Percentiles rank a stretch among this genome's conserved stretches.
phyloP scores from a whole-genome alignment of 1,140 invertebrate species.

The Rhopalosiphum maidis region DNA sequence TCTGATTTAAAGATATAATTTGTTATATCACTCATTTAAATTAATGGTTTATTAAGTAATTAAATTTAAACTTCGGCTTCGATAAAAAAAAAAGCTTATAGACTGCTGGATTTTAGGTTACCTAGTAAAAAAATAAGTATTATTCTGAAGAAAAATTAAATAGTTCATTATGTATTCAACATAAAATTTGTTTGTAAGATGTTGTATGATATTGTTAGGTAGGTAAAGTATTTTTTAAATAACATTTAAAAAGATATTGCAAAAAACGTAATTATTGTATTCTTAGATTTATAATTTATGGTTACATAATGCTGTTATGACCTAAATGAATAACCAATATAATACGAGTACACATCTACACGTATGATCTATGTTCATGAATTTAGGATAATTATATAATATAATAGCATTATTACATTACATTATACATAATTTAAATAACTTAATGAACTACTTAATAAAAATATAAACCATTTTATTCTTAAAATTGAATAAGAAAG shows the following conservation, averaged over 20 bases:
- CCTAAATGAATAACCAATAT: background rate
- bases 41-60: background rate
- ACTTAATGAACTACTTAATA: background rate
- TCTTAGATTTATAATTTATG: background rate
- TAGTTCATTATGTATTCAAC: constrained; percentile 17
- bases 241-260: background rate
- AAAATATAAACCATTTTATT: background rate
- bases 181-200: background rate
- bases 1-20: background rate
- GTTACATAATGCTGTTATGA: background rate
- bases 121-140: background rate
- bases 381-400: constrained; percentile 12
- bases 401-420: background rate
- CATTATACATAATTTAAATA: background rate
- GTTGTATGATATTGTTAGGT: background rate
- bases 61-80: background rate
- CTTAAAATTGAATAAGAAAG: background rate
- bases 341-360: background rate
- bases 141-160: background rate
- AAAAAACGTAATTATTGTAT: constrained; percentile 14
- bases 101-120: background rate
- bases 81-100: background rate
- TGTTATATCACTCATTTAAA: background rate
- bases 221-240: background rate
- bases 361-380: background rate